Conservation (phyloP, 2,888 invertebrate species). For the Dendrolimus pini region DNA sequence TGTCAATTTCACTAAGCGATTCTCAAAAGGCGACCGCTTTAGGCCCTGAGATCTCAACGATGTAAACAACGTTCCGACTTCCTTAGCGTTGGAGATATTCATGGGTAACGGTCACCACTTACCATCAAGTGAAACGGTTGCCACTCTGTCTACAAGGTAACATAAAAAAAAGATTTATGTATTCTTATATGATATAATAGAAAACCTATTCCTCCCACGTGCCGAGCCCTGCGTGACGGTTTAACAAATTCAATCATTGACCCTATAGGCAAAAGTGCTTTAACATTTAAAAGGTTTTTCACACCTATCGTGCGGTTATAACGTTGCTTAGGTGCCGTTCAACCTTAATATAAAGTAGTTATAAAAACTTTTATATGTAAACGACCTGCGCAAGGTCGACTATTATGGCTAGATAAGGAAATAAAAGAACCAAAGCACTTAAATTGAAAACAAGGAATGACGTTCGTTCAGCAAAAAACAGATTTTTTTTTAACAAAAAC, state of each 20-base stretch:
- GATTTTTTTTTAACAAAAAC: too few species aligned
- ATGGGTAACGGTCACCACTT: too few species aligned
- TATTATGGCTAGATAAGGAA: not conserved
- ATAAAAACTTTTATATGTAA: not conserved
- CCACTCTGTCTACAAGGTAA: too few species aligned
- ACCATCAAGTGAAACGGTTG: too few species aligned
- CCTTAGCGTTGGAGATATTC: too few species aligned
- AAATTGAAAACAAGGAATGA: not conserved
- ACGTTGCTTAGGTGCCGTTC: not conserved
- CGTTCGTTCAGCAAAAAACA: too few species aligned
- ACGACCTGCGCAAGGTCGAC: not conserved
- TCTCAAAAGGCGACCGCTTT: too few species aligned
- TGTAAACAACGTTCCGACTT: too few species aligned
- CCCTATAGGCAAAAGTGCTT: constrained; percentile 6
- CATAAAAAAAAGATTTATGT: too few species aligned
- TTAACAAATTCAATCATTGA: constrained; percentile 13
- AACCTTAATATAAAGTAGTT: not conserved
- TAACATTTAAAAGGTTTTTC: constrained; percentile 10
- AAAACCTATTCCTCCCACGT: not conserved
- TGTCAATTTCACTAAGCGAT: too few species aligned
- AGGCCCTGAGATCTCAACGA: too few species aligned
- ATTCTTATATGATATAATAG: not conserved
- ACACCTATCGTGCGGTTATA: constrained; percentile 4
- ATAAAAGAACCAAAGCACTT: not conserved
- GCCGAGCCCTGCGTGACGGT: constrained; percentile 14